Base-by-base conservation (phyloP, 2,113 vertebrate genomes). In the Sciurus niger region DNA sequence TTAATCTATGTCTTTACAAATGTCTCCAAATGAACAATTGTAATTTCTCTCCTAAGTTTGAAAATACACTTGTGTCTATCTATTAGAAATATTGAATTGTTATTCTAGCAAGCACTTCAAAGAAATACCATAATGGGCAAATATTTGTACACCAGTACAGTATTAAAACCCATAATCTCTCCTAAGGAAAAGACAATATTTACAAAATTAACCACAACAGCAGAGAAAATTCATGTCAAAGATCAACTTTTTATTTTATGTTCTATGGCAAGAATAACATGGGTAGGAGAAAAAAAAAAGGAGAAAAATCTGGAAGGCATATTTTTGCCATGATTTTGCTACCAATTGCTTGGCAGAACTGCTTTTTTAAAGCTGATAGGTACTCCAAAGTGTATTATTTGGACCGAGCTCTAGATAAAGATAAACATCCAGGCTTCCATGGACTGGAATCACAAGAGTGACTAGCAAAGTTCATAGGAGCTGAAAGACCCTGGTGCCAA, bases 401-500 rank as follows among this genome's bases (percentile, higher is more conserved):
- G 98, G 92, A 67, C 86, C 17, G 24, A 89, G 13, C 95, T 96
- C 95, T 95, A 88, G 92, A 94, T 90, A 67, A 25, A 40, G 95
- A 88, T 94, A 98, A 98, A 97, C 86, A 97, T 28, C 18, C 46
- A 12, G 63, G 94, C 97, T 98, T 98, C 85, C 43, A 89, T 97
- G 97, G 97, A 84, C 93, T 72, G 67, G 96, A 97, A 90, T 92
- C 96, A 96, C 89, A 96, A 46, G 34, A 97, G 84, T 98, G 86
- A 92, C 98, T 94, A 91, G 46, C 84, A 85, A 97, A 95, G 77
- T 98, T 98, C 98, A 95, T 34, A 96, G 97, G 97, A 97, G 95
- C 65, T 67, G 92, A 98, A 98, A 97, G 82, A 85, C 98, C 96
- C 98, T 76, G 76, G 96, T 98, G 97, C 82, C 96, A 98, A 97